Conservation (phyloP, 2,888 invertebrate genomes). For the Metopia argyrocephala region DNA sequence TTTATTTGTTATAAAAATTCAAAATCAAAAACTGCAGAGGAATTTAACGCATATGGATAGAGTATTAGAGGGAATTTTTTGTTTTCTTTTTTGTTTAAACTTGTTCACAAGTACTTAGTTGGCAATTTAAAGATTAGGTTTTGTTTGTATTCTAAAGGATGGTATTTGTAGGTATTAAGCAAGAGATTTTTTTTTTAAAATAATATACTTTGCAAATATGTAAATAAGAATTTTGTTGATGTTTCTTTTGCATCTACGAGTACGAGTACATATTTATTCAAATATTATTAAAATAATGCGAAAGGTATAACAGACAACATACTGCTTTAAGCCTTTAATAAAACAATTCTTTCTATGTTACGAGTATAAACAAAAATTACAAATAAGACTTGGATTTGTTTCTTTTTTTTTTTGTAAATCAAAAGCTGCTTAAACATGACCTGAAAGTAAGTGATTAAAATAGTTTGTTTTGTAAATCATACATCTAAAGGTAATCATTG, state of each 20-base stretch:
- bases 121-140: too few relatives aligned
- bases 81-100: too few relatives aligned
- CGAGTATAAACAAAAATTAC: neutral
- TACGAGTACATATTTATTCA: too few relatives aligned
- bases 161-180: neutral
- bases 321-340: conserved; percentile 5
- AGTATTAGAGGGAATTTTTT: too few relatives aligned
- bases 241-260: too few relatives aligned
- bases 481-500: conserved; percentile 13
- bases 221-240: too few relatives aligned
- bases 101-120: too few relatives aligned
- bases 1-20: neutral
- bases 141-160: neutral
- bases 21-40: conserved; percentile 3
- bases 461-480: neutral
- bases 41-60: conserved; percentile 26
- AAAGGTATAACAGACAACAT: too few relatives aligned
- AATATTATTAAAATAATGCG: too few relatives aligned
- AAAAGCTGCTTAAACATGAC: conserved; percentile 10
- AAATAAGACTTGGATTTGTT: neutral
- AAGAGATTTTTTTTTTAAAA: neutral
- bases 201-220: conserved; percentile 1
- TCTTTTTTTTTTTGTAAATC: neutral
- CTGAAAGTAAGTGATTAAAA: conserved; percentile 1
- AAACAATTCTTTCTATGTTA: neutral